Evolutionary conservation across 2,888 invertebrate species (phyloP).

Genomic region (Drosophila limbata): DNA sequence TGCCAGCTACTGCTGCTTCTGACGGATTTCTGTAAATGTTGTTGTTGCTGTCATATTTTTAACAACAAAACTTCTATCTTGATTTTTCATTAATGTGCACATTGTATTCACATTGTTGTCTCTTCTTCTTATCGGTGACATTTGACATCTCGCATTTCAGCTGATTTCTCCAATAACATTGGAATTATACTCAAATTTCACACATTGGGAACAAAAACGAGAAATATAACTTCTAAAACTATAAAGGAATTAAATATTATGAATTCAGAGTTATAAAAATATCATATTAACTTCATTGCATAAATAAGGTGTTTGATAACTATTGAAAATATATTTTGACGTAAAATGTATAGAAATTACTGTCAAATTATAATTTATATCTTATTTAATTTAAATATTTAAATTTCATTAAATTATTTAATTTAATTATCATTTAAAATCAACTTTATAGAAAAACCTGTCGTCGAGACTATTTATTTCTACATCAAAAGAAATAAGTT

Average conservation of each 20-base stretch:
- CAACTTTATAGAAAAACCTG: not conserved
- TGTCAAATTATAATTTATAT: too few species aligned
- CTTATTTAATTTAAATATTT: too few species aligned
- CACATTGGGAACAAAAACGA: not conserved
- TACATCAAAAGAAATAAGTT: not conserved
- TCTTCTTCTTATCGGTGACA: conserved; percentile 35
- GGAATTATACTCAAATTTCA: conserved; percentile 1
- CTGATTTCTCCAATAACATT: conserved; percentile 29
- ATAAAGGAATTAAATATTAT: too few species aligned
- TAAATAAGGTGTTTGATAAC: too few species aligned
- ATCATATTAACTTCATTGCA: too few species aligned
- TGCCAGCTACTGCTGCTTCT: conserved; percentile 38
- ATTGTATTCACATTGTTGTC: conserved; percentile 46
- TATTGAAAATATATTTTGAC: too few species aligned
- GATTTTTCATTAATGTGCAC: conserved; percentile 66
- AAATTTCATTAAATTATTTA: too few species aligned
- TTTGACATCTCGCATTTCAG: conserved; percentile 44
- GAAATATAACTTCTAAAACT: not conserved
- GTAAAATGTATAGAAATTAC: too few species aligned
- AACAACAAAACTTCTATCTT: conserved; percentile 46
- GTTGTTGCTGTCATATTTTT: conserved; percentile 57
- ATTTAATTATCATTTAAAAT: too few species aligned
- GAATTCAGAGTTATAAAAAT: too few species aligned
- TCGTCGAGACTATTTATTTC: not conserved
- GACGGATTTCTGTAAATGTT: conserved; percentile 42